Evolutionary conservation across 2,888 invertebrate species (phyloP), one percentile per base, ranked within the genome.

Genomic region (Oligia strigilis): DNA sequence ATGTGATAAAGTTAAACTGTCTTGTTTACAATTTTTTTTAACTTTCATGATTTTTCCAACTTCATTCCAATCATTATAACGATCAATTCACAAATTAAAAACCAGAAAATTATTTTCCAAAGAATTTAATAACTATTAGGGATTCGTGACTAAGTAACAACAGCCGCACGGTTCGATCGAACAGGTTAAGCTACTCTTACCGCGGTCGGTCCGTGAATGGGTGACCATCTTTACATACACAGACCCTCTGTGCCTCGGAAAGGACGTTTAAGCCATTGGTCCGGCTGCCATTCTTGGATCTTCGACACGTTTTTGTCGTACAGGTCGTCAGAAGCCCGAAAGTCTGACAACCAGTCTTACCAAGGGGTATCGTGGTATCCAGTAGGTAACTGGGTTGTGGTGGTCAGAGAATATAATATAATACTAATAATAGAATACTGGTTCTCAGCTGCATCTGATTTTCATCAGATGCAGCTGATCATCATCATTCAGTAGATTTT

Each of bases 121-220:
- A 72, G 36, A 65, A 4, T 23, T 72, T 58, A 78, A 74, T 66
- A 62, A 14, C 36, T 69, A 64, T 70, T 43, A 46, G 4, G 58
- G 4, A 4, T 4, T 11, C 11, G 58, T 60, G 23, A 11, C 11
- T 58, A 58, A 11, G 23, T 23, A 58, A 58, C 23, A 60, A 11
- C 11, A 4, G 4, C n/a, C 11, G 4, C 58, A n/a, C 11, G 11
- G 23, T 1, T 60, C 23, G 58, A 11, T 60, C 58, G n/a, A 60
- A 13, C n/a, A 60, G 58, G n/a, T 60, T 23, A 9, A 60, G 58
- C 58, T 60, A n/a, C 58, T 4, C n/a, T 60, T 58, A 58, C 58
- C 58, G 4, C 58, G 58, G 11, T 60, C 4, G 0, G 1, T n/a
- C 23, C n/a, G 11, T 60, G 1, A n/a, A 60, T 60, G n/a, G n/a